Evolutionary conservation across 1,140 invertebrate genomes (phyloP), one percentile per base, ranked within the genome.

Genomic region (Carcinoscorpius rotundicauda): DNA sequence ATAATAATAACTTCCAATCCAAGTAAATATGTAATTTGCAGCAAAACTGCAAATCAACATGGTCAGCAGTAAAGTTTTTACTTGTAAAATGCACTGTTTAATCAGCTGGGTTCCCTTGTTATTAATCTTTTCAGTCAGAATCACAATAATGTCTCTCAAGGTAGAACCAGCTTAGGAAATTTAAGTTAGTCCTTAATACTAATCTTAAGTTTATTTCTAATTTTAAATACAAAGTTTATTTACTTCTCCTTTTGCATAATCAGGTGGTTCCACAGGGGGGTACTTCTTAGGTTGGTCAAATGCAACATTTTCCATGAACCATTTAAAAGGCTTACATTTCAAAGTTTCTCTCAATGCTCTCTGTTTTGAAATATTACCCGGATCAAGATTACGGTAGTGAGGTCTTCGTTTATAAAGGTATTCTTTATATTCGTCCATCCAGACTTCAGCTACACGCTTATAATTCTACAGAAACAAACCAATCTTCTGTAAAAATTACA

Each of bases 261-360:
- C 86, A 50, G 86, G 85, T 0, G 94, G 93, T 76, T 97, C 93
- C 4, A 97, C 79, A 0, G 91, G 88, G 10, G 95, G 95, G 80
- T 98, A 98, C 66, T 86, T 86, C 63, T 88, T 85, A 0, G 85
- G 81, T 11, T 97, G 80, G 80, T 98, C 95, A 77, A 96, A 97
- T 0, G 95, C 94, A 51, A 99, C 92, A 74, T 97, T 88, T 69
- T 94, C 85, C 73, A 99, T 77, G 79, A 97, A 99, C 97, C 97
- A 99, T 71, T 88, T 87, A 79, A 99, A 99, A 52, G 72, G 64
- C 49, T 72, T 71, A 57, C 72, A 73, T 4, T 66, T 64, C n/a
- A 73, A 57, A 61, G 63, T 61, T 56, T 80, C 68, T 66, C 74
- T 70, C 53, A 81, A 68, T 62, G 71, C 69, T 60, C 77, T 64